Evolutionary conservation across 2,888 invertebrate genomes (phyloP).

Genomic region (Cordylochernes scorpioides): DNA sequence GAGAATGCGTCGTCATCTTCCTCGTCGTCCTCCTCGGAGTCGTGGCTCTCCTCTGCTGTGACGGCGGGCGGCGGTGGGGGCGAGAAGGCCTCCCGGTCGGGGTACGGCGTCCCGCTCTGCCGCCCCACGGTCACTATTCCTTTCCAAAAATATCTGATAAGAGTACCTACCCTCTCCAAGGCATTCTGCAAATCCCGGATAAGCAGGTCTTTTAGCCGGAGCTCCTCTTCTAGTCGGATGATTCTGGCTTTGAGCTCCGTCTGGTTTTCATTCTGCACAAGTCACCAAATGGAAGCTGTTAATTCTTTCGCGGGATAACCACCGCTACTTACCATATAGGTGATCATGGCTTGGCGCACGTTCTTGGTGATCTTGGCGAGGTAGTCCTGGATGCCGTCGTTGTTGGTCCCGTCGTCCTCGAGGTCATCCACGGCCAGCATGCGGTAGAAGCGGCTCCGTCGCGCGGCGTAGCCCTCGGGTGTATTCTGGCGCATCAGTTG

Average conservation of each 20-base stretch:
- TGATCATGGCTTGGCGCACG: conserved; percentile 4
- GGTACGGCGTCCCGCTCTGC: no score
- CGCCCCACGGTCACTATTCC: no score
- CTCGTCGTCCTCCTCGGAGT: conserved; percentile 5
- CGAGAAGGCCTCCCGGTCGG: no score
- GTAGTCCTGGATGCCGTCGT: conserved; percentile 5
- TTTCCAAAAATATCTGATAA: no score
- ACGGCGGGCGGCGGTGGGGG: no score
- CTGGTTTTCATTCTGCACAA: conserved; percentile 8
- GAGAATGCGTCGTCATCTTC: not conserved
- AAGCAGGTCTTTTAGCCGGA: no score
- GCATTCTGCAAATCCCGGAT: no score
- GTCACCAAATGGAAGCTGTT: not conserved
- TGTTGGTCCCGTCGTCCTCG: not conserved
- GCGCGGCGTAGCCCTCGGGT: no score
- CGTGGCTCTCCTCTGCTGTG: conserved; percentile 6
- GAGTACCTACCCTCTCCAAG: no score
- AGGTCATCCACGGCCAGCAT: not conserved
- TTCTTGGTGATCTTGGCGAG: conserved; percentile 4
- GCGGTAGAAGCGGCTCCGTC: not conserved
- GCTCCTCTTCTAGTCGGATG: conserved; percentile 4
- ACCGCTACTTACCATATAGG: conserved; percentile 4
- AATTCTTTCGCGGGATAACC: not conserved
- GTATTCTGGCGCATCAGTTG: no score
- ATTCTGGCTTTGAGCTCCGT: conserved; percentile 7